Evolutionary conservation across 1,140 invertebrate species (phyloP).

Genomic region (Solenopsis invicta): DNA sequence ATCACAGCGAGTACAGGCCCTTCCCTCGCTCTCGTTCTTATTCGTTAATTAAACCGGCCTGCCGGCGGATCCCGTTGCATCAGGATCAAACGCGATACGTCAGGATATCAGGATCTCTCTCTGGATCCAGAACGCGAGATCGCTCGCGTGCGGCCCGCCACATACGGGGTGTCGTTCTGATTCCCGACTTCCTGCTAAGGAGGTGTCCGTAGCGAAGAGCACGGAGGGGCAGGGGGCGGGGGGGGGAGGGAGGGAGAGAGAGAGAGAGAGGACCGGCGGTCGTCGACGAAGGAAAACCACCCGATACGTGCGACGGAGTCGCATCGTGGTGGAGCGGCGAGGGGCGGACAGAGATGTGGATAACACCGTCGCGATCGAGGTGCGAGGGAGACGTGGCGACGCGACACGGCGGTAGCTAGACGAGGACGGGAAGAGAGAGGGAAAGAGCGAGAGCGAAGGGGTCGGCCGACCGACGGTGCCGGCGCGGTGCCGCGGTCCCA

Average conservation of each 20-base stretch:
- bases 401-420: neutral
- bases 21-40: neutral
- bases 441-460: slow-evolving; percentile 41
- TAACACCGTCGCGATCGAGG: slow-evolving; percentile 1
- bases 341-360: neutral
- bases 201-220: slow-evolving; percentile 13
- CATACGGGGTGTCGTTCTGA: slow-evolving; percentile 49
- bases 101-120: neutral
- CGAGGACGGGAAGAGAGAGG: neutral
- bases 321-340: neutral
- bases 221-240: too few relatives aligned
- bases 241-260: too few relatives aligned
- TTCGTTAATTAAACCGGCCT: neutral
- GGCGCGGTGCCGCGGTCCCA: too few relatives aligned
- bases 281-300: slow-evolving; percentile 39
- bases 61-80: neutral
- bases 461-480: slow-evolving; percentile 63
- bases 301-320: slow-evolving; percentile 38
- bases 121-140: slow-evolving; percentile 9
- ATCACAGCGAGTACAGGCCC: neutral
- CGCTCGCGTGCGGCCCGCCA: slow-evolving; percentile 18
- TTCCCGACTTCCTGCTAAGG: slow-evolving; percentile 5
- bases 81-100: neutral
- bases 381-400: neutral
- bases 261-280: too few relatives aligned